Evolutionary conservation across 2,797 vertebrate genomes (phyloP).

Genomic region (Channallabes apus): DNA sequence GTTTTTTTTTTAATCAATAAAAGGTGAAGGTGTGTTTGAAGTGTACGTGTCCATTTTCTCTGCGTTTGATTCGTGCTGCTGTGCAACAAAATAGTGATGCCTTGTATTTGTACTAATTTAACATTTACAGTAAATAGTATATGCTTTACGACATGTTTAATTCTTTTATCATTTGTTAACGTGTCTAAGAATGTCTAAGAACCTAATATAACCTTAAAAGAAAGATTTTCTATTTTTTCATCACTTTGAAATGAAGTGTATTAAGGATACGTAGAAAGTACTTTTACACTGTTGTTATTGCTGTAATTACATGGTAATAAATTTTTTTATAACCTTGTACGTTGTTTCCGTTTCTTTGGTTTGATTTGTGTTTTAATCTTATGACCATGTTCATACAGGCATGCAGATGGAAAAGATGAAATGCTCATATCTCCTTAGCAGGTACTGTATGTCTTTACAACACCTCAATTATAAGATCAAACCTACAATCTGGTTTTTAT

Average conservation of each 20-base stretch:
- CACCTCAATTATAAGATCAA: not conserved
- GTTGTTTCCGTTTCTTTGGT: not conserved
- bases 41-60: not conserved
- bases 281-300: not conserved
- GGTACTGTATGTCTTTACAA: slow-evolving; percentile 24
- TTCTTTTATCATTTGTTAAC: not conserved
- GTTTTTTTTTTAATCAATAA: not conserved
- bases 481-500: not conserved
- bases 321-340: not conserved
- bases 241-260: slow-evolving; percentile 15
- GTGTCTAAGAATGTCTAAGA: not conserved
- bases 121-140: not conserved
- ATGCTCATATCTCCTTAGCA: slow-evolving; percentile 21
- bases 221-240: slow-evolving; percentile 22
- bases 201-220: not conserved
- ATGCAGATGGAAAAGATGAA: slow-evolving; percentile 29
- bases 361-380: slow-evolving; percentile 4
- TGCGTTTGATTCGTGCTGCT: not conserved
- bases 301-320: slow-evolving; percentile 25
- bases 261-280: not conserved
- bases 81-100: not conserved
- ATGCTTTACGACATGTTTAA: not conserved
- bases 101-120: slow-evolving; percentile 18
- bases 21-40: not conserved
- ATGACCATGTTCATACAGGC: not conserved